These are phyloP conservation scores for Drosophila testacea DNA, from an alignment of 2,888 invertebrate species.

Conservation along the genomic window DNA sequence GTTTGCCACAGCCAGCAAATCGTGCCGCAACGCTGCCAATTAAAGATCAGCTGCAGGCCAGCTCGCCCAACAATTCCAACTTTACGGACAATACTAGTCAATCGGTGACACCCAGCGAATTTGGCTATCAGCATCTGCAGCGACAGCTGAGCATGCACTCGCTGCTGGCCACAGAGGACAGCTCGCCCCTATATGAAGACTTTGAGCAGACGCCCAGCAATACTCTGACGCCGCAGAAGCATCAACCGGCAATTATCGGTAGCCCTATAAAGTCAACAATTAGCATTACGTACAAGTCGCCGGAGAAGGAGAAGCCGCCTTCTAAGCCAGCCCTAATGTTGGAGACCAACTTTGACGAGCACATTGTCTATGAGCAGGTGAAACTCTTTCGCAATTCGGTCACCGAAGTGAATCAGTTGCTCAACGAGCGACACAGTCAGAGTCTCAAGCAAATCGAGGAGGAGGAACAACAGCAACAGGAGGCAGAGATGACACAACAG, in stretches of 20 bases:
- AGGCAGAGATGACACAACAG: slow-evolving; percentile 64
- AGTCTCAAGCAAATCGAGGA: slow-evolving; percentile 73
- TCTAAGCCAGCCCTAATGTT: slow-evolving; percentile 84
- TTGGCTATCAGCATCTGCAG: slow-evolving; percentile 85
- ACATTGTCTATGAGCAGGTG: slow-evolving; percentile 90
- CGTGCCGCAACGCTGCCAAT: slow-evolving; percentile 70
- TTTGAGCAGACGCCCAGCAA: slow-evolving; percentile 84
- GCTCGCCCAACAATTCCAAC: slow-evolving; percentile 84
- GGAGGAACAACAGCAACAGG: slow-evolving; percentile 57
- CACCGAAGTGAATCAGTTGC: slow-evolving; percentile 89
- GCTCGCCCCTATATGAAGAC: slow-evolving; percentile 84
- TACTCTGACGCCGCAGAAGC: slow-evolving; percentile 69
- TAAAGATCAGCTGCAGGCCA: slow-evolving; percentile 67
- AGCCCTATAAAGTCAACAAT: slow-evolving; percentile 90
- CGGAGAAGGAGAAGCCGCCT: slow-evolving; percentile 83
- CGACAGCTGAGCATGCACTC: slow-evolving; percentile 84
- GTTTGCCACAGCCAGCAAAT: slow-evolving; percentile 62
- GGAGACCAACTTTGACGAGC: slow-evolving; percentile 87
- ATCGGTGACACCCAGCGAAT: slow-evolving; percentile 85
- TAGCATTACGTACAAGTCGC: slow-evolving; percentile 90
- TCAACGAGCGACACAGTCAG: slow-evolving; percentile 81
- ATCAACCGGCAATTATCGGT: slow-evolving; percentile 40
- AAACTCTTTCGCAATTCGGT: slow-evolving; percentile 91
- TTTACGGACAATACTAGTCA: slow-evolving; percentile 85
- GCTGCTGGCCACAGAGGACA: slow-evolving; percentile 82